A percentile compares a stretch with the other conserved stretches of the same genome.
phyloP scores from a whole-genome alignment of 2,797 vertebrate species.

The Apodemus agrarius region DNA sequence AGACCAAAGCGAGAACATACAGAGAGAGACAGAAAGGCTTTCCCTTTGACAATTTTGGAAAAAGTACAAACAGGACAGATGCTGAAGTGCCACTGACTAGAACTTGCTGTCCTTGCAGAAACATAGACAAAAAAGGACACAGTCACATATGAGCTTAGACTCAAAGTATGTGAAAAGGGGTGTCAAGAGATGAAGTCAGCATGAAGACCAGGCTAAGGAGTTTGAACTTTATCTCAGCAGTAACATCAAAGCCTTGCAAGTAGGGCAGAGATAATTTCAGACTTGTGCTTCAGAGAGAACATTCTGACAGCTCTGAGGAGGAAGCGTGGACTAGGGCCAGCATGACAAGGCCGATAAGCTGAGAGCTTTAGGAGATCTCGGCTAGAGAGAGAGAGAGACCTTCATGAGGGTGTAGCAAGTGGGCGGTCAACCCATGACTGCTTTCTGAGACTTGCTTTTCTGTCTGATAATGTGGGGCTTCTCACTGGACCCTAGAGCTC shows the following conservation, averaged over 20 bases:
- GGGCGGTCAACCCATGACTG: not conserved
- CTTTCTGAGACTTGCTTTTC: slow-evolving; percentile 43
- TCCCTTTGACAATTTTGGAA: not conserved
- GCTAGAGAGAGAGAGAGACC: slow-evolving; percentile 33
- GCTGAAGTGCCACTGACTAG: slow-evolving; percentile 19
- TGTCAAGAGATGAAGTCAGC: slow-evolving; percentile 65
- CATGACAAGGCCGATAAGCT: slow-evolving; percentile 36
- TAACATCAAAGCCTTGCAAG: slow-evolving; percentile 75
- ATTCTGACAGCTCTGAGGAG: slow-evolving; percentile 69
- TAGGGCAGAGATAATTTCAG: slow-evolving; percentile 70
- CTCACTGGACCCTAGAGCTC: not conserved
- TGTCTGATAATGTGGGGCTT: slow-evolving; percentile 39
- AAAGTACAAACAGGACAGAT: not conserved
- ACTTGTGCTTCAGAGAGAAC: slow-evolving; percentile 63
- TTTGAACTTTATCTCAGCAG: slow-evolving; percentile 65
- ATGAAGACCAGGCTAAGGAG: not conserved
- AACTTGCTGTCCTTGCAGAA: not conserved
- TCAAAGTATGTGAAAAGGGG: not conserved
- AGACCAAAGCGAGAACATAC: not conserved
- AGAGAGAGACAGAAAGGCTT: not conserved
- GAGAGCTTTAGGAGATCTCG: slow-evolving; percentile 54
- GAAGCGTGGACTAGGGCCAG: slow-evolving; percentile 65
- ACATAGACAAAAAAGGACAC: not conserved
- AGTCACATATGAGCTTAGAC: slow-evolving; percentile 8
- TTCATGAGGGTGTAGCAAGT: slow-evolving; percentile 44